Percentiles rank a stretch among this genome's conserved stretches.
These are phyloP conservation scores for Drosophila vallismaia DNA, from an alignment of 2,888 invertebrate species.

Conservation along the genomic window DNA sequence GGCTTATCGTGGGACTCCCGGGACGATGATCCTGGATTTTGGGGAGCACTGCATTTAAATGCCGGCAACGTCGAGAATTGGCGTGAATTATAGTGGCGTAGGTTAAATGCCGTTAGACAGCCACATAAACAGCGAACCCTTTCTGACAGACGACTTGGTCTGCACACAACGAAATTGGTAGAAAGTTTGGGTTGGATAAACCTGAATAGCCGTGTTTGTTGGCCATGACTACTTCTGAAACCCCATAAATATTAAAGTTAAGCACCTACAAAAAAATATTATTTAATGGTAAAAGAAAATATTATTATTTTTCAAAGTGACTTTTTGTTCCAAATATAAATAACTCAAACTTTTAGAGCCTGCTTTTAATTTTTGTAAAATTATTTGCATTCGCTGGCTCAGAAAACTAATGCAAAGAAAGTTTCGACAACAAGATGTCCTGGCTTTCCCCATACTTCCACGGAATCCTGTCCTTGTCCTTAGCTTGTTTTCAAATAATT, in stretches of 20 bases:
- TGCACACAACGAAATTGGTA: conserved; percentile 11
- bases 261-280: neutral
- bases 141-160: conserved; percentile 47
- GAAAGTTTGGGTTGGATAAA: neutral
- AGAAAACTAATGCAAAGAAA: conserved; percentile 56
- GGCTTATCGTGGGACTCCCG: conserved; percentile 72
- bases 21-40: conserved; percentile 44
- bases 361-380: conserved; percentile 73
- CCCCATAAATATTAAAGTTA: no score
- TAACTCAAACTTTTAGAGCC: conserved; percentile 57
- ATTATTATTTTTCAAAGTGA: neutral
- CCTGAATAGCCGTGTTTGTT: neutral
- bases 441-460: conserved; percentile 10
- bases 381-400: conserved; percentile 68
- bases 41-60: conserved; percentile 74
- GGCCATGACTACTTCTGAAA: no score
- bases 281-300: neutral
- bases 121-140: conserved; percentile 80
- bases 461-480: conserved; percentile 3
- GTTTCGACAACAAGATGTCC: conserved; percentile 38
- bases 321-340: conserved; percentile 59
- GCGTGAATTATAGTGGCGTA: conserved; percentile 82
- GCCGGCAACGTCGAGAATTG: conserved; percentile 65
- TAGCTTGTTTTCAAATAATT: conserved; percentile 77
- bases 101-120: conserved; percentile 82